Conservation (phyloP, 2,797 vertebrate genomes). For the Thripadectes ignobilis region DNA sequence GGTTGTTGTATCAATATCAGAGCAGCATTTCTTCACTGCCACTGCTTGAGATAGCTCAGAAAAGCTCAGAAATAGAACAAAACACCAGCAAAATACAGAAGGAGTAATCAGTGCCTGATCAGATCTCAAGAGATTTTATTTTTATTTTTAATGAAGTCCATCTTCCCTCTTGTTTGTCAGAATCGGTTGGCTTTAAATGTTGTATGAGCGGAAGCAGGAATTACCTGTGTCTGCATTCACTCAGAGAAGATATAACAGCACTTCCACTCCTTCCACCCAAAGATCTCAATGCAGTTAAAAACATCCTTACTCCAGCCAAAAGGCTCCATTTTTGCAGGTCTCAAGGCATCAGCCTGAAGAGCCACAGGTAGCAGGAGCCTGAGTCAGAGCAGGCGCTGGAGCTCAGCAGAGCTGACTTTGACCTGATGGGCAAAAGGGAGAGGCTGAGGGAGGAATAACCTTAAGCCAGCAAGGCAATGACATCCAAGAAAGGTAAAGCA, state of each 20-base stretch:
- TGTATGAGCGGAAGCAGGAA: slow-evolving; percentile 40
- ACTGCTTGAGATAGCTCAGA: background rate
- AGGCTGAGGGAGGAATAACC: background rate
- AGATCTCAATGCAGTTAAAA: background rate
- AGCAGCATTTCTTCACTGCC: slow-evolving; percentile 26
- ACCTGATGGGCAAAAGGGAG: background rate
- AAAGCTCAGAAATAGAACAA: slow-evolving; percentile 35
- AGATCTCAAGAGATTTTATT: slow-evolving; percentile 23
- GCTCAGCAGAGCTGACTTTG: background rate
- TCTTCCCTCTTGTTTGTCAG: slow-evolving; percentile 49
- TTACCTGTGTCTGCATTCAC: background rate
- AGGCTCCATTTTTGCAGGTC: background rate
- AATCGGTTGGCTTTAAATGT: slow-evolving; percentile 49
- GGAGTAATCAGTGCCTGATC: slow-evolving; percentile 62
- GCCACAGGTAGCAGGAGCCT: background rate
- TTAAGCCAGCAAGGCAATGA: background rate
- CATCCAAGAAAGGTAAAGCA: background rate
- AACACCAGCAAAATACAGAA: slow-evolving; percentile 2
- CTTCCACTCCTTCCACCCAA: background rate
- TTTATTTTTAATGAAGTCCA: slow-evolving; percentile 63
- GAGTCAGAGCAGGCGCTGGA: background rate
- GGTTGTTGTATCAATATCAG: slow-evolving; percentile 12
- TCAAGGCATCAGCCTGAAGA: background rate
- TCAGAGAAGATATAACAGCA: background rate
- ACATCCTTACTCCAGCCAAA: background rate